These are phyloP conservation scores for Calcarius lapponicus DNA, from an alignment of 2,797 vertebrate species.

Conservation along the genomic window DNA sequence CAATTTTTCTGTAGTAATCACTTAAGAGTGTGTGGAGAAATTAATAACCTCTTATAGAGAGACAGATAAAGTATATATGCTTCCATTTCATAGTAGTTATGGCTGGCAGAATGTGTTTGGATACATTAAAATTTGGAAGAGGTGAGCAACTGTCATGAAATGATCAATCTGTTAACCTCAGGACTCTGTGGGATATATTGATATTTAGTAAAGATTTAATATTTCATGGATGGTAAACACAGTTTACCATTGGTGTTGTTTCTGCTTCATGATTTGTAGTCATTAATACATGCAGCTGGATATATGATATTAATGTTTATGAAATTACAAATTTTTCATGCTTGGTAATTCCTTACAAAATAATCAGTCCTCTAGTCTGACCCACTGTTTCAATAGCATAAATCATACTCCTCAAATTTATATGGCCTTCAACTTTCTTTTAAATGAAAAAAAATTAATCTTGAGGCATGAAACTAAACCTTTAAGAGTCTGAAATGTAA, in stretches of 20 bases:
- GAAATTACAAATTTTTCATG: background rate
- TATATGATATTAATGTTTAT: background rate
- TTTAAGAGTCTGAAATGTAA: background rate
- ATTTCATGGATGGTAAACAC: background rate
- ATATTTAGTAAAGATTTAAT: background rate
- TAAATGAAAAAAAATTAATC: background rate
- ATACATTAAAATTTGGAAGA: background rate
- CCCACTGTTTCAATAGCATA: background rate
- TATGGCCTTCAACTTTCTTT: background rate
- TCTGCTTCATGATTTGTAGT: background rate
- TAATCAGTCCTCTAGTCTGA: background rate
- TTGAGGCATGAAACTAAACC: background rate
- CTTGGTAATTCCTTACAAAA: background rate
- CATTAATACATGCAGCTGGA: background rate
- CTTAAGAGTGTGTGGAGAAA: fast-evolving
- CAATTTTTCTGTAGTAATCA: background rate
- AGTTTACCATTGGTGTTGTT: background rate
- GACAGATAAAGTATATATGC: background rate
- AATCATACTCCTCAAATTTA: background rate
- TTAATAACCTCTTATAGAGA: background rate
- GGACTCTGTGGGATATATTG: background rate
- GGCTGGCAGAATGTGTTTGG: background rate
- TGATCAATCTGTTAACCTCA: background rate
- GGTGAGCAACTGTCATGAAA: background rate
- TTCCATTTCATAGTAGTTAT: background rate